phyloP scores from a whole-genome alignment of 2,888 invertebrate genomes.

The Tanypteryx hageni region DNA sequence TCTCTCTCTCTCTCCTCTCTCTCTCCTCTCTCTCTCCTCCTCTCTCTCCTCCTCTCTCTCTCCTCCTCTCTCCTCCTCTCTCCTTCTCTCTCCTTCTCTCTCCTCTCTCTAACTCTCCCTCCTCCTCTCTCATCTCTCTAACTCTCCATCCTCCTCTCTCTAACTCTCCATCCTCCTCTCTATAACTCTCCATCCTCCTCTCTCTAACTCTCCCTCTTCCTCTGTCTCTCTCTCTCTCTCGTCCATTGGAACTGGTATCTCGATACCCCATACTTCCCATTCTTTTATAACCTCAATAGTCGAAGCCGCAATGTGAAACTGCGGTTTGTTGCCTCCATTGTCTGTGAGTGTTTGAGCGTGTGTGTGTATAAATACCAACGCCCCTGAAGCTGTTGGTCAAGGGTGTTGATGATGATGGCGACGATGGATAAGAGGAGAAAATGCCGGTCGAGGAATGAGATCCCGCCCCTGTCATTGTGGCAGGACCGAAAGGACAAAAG shows the following conservation, averaged over 20 bases:
- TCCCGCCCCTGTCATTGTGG: too few species aligned
- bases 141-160: neutral
- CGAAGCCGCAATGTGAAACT: neutral
- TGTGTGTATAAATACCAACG: neutral
- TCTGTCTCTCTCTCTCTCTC: neutral
- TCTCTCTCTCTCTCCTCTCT: too few species aligned
- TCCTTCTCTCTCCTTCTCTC: neutral
- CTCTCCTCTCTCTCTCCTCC: neutral
- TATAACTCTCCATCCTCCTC: neutral
- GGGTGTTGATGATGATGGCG: neutral
- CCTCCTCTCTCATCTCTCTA: neutral
- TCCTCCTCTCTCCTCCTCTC: neutral
- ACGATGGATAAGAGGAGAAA: too few species aligned
- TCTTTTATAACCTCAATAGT: neutral
- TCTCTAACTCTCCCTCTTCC: neutral
- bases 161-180: neutral
- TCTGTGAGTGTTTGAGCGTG: neutral
- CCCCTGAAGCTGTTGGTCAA: constrained; percentile 26
- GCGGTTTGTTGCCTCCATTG: constrained; percentile 22
- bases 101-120: neutral
- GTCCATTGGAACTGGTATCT: neutral
- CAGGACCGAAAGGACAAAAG: too few species aligned
- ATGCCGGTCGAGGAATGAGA: too few species aligned
- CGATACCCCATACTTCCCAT: neutral
- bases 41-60: neutral